Evolutionary conservation across 2,888 invertebrate genomes (phyloP), one percentile per base, ranked within the genome.

Genomic region (Parnassius apollo): DNA sequence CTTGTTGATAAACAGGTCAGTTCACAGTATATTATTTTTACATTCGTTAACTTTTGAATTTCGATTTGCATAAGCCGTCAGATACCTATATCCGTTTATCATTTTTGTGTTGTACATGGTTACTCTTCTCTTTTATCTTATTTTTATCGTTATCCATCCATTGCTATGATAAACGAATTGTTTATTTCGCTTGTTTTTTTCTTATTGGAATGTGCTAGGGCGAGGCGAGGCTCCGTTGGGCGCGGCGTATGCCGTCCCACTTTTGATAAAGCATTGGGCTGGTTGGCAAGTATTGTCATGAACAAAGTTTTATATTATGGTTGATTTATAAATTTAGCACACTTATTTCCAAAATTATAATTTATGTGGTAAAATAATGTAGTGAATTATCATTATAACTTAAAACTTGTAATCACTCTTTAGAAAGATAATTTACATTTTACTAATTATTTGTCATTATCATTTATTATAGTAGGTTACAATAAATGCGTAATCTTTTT

Each of bases 1-100:
- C 84, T 90, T 88, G 88, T 83, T 91, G 83, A 88, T 81, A 78
- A 80, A 82, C 83, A 90, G 90, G 90, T 90, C 77, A 78, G 83
- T 70, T 56, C 49, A 9, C 4, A 2, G 13, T 13, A 49, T 46
- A n/a, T 46, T 12, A n/a, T 9, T 7, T 18, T 13, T 49, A 13
- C 9, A 13, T 9, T 48, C 42, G 53, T 62, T 58, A 58, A 11
- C 7, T 22, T 62, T 62, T 52, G 22, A 58, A 62, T 25, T 49
- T 53, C 62, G 53, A 70, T 69, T 67, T 66, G 65, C 66, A 68
- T 68, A 67, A 48, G 57, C 61, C 65, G 66, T 61, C 53, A 42
- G 25, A 12, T 46, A 18, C 18, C 18, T 18, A 46, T 46, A 18
- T 13, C 1, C 49, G 18, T 7, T 49, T 25, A 44, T 53, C n/a